Evolutionary conservation across 1,140 invertebrate genomes (phyloP), one percentile per base, ranked within the genome.

Genomic region (Portunus trituberculatus): DNA sequence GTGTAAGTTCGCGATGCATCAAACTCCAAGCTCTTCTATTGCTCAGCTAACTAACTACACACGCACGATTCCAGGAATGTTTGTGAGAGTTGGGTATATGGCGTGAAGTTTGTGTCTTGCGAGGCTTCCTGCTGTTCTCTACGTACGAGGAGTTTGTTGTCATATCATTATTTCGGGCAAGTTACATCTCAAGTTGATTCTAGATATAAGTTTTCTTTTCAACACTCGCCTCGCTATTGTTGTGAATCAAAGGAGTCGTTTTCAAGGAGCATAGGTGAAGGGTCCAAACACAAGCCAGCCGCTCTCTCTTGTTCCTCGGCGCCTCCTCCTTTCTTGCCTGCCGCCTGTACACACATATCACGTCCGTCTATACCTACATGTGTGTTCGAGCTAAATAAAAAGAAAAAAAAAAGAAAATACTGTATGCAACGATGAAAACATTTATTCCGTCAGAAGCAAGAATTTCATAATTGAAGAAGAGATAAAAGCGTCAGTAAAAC

Each of bases 151-250:
- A n/a, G 67, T 76, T 76, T 76, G 67, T 76, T 76, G 67, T 76
- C 67, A 76, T 76, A 76, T 76, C 67, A 76, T 76, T 76, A 76
- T n/a, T 25, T 76, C 67, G 67, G n/a, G 67, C 25, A n/a, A 7
- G 67, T 25, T n/a, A 25, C 20, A 25, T 76, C 67, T 25, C 39
- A 8, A 20, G 67, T 7, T 76, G 67, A n/a, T 76, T 76, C 67
- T 76, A 76, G 67, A 76, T 76, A 76, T 76, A 76, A 76, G 67
- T n/a, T n/a, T 76, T n/a, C 67, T 76, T 76, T 76, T 76, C 67
- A 76, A n/a, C 12, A 25, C 67, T 76, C 67, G 20, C 67, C 20
- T n/a, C 25, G 16, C 67, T 76, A 76, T 76, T 76, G 67, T 76
- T 76, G 67, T 12, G 67, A 25, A 76, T 76, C 67, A 76, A 76